phyloP scores from a whole-genome alignment of 2,888 invertebrate genomes.

The Meloe dianella region DNA sequence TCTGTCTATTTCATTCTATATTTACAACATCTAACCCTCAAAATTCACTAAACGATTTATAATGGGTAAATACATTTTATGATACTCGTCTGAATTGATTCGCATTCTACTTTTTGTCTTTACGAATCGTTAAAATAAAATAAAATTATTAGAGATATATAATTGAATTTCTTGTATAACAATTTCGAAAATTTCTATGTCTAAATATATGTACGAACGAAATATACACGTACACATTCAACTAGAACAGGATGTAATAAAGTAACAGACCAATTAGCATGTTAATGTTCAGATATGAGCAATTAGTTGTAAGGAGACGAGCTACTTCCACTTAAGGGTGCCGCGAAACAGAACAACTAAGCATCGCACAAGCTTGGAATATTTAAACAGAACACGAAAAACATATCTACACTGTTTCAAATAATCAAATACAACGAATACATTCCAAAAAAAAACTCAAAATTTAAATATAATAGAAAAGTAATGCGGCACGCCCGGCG shows the following conservation, averaged over 20 bases:
- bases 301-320: slow-evolving; percentile 58
- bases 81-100: slow-evolving; percentile 27
- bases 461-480: too few relatives aligned
- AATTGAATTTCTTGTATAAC: neutral
- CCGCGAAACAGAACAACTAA: slow-evolving; percentile 43
- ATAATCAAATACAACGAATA: slow-evolving; percentile 41
- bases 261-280: slow-evolving; percentile 57
- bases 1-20: slow-evolving; percentile 46
- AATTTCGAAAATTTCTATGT: neutral
- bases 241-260: slow-evolving; percentile 49
- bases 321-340: slow-evolving; percentile 50
- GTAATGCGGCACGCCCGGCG: slow-evolving; percentile 11
- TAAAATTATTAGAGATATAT: neutral
- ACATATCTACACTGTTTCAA: slow-evolving; percentile 59
- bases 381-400: slow-evolving; percentile 59
- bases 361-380: slow-evolving; percentile 60
- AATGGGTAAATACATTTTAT: slow-evolving; percentile 55
- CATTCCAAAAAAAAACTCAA: neutral
- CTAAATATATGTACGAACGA: slow-evolving; percentile 40
- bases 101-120: slow-evolving; percentile 18
- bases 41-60: slow-evolving; percentile 57
- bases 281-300: slow-evolving; percentile 59
- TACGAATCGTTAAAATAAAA: neutral
- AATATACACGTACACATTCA: slow-evolving; percentile 47
- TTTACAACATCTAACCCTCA: slow-evolving; percentile 49